Evolutionary conservation across 2,113 vertebrate species (phyloP).

Genomic region (Seriola aureovittata): DNA sequence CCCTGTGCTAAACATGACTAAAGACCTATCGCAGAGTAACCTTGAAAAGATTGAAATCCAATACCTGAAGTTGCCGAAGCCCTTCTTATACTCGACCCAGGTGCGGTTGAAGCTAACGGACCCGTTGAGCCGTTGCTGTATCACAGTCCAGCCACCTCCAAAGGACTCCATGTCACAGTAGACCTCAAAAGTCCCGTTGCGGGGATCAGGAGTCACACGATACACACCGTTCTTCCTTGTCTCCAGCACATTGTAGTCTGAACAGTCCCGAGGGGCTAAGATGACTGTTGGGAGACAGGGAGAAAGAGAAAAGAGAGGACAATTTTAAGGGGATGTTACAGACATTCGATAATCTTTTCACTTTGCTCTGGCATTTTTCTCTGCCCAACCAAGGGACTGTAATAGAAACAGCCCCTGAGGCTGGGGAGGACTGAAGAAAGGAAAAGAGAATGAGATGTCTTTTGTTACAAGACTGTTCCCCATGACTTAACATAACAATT

Average conservation of each 20-base stretch:
- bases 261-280: constrained; percentile 89
- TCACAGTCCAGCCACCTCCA: constrained; percentile 94
- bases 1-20: not conserved
- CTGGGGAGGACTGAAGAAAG: constrained; percentile 23
- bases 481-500: constrained; percentile 4
- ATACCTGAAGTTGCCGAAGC: constrained; percentile 91
- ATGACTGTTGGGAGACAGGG: constrained; percentile 68
- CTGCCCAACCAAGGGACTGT: constrained; percentile 24
- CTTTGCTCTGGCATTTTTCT: constrained; percentile 46
- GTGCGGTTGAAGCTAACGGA: constrained; percentile 92
- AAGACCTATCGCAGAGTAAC: not conserved
- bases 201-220: constrained; percentile 87
- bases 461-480: constrained; percentile 2
- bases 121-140: constrained; percentile 92
- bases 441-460: constrained; percentile 29
- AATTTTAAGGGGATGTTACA: constrained; percentile 43
- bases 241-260: constrained; percentile 88
- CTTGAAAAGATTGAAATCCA: not conserved
- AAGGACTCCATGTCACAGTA: constrained; percentile 95
- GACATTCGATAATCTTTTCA: constrained; percentile 49
- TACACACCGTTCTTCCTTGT: constrained; percentile 87
- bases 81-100: constrained; percentile 94
- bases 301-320: constrained; percentile 14
- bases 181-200: constrained; percentile 89
- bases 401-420: constrained; percentile 55